phyloP scores from a whole-genome alignment of 2,113 vertebrate genomes.

The Australoheros scitulus region DNA sequence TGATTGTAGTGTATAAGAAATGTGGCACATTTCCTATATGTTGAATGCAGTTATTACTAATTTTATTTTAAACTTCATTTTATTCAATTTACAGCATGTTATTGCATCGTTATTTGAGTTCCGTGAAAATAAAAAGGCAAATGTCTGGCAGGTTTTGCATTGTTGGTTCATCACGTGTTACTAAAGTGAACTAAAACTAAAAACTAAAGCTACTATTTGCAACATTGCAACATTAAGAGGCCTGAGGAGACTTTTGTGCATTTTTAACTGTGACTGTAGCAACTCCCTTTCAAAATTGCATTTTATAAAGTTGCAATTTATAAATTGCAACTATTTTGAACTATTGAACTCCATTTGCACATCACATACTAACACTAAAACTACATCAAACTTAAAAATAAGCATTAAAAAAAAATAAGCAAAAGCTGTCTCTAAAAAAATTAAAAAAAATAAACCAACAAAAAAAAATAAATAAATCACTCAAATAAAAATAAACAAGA shows the following conservation, averaged over 20 bases:
- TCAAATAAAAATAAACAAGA: too few species aligned
- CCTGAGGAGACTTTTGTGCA: too few species aligned
- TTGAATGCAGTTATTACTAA: background rate
- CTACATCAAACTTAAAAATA: background rate
- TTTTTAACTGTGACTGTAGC: too few species aligned
- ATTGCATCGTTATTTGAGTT: background rate
- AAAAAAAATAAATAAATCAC: too few species aligned
- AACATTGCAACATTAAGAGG: too few species aligned
- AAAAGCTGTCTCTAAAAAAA: too few species aligned
- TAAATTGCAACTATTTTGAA: too few species aligned
- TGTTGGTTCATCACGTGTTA: background rate
- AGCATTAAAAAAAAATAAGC: background rate
- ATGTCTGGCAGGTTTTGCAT: background rate
- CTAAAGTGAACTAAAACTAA: background rate
- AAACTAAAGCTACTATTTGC: background rate
- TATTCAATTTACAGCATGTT: background rate
- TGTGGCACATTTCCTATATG: background rate
- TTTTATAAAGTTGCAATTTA: too few species aligned
- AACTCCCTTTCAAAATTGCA: too few species aligned
- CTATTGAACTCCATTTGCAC: background rate
- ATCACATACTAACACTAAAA: background rate
- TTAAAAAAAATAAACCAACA: too few species aligned
- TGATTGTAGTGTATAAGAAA: accelerated
- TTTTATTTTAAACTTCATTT: background rate
- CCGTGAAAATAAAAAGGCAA: background rate